These are phyloP conservation scores for Acrocyrtus sp. DNA, from an alignment of 2,888 invertebrate species.

Conservation along the genomic window DNA sequence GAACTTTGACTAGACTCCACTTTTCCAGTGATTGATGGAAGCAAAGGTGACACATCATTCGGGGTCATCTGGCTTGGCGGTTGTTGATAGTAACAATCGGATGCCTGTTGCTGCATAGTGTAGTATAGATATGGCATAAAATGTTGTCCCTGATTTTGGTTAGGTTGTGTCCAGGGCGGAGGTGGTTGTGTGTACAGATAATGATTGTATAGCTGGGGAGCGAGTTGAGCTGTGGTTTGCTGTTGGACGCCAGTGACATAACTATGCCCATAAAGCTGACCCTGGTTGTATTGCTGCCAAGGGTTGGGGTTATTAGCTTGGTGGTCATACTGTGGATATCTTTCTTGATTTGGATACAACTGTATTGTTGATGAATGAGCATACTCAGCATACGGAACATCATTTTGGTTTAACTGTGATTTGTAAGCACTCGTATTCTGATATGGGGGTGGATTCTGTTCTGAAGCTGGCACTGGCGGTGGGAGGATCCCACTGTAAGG, in stretches of 20 bases:
- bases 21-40: conserved; percentile 20
- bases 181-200: conserved; percentile 19
- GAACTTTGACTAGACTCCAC: not conserved
- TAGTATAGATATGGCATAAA: too few species aligned
- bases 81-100: conserved; percentile 21
- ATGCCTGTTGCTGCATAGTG: conserved; percentile 20
- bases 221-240: not conserved
- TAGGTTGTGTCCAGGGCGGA: not conserved
- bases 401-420: conserved; percentile 12
- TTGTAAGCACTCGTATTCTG: too few species aligned
- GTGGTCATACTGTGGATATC: conserved; percentile 24
- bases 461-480: not conserved
- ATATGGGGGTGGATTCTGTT: conserved; percentile 1
- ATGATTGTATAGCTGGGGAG: conserved; percentile 23
- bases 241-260: not conserved
- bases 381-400: not conserved
- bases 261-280: conserved; percentile 9
- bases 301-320: conserved; percentile 12
- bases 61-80: conserved; percentile 14
- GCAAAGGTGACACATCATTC: conserved; percentile 28
- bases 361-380: too few species aligned
- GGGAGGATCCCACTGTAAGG: too few species aligned
- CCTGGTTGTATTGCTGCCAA: conserved; percentile 29
- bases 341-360: conserved; percentile 19
- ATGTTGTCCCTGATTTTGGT: conserved; percentile 18